phyloP scores from a whole-genome alignment of 2,797 vertebrate genomes.

The Alectoris magna region DNA sequence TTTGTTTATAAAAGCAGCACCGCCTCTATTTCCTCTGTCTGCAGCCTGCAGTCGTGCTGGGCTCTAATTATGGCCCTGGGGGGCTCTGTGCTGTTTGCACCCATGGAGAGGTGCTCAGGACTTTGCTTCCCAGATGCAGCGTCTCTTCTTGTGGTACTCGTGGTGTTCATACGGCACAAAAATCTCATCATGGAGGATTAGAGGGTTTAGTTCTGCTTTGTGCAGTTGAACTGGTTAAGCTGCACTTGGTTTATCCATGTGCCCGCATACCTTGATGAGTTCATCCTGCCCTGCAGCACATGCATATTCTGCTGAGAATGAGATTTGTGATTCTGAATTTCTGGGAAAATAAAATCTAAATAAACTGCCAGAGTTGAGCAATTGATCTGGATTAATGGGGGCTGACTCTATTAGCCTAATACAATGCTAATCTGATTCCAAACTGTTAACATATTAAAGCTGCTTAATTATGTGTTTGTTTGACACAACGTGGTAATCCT shows the following conservation, averaged over 20 bases:
- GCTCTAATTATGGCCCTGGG: neutral
- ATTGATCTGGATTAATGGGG: conserved; percentile 59
- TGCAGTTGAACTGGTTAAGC: conserved; percentile 28
- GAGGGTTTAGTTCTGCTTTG: conserved; percentile 31
- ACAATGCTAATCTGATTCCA: conserved; percentile 67
- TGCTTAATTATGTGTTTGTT: conserved; percentile 70
- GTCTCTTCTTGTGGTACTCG: neutral
- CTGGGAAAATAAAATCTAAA: neutral
- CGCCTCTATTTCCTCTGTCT: neutral
- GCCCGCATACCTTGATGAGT: conserved; percentile 21
- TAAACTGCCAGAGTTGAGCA: conserved; percentile 45
- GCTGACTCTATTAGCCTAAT: conserved; percentile 66
- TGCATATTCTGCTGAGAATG: neutral
- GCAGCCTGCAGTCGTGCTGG: neutral
- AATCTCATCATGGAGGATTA: conserved; percentile 43
- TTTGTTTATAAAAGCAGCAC: neutral
- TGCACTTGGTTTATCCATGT: conserved; percentile 47
- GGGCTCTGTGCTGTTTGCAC: neutral
- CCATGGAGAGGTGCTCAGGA: neutral
- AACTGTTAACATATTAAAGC: conserved; percentile 73
- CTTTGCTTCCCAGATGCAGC: neutral
- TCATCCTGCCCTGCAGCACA: conserved; percentile 23
- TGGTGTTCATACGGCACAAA: neutral
- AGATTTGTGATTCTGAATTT: conserved; percentile 29
- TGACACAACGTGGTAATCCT: conserved; percentile 56